Base-by-base conservation (phyloP, 2,888 invertebrate species). In the Tenthredo mesomela region DNA sequence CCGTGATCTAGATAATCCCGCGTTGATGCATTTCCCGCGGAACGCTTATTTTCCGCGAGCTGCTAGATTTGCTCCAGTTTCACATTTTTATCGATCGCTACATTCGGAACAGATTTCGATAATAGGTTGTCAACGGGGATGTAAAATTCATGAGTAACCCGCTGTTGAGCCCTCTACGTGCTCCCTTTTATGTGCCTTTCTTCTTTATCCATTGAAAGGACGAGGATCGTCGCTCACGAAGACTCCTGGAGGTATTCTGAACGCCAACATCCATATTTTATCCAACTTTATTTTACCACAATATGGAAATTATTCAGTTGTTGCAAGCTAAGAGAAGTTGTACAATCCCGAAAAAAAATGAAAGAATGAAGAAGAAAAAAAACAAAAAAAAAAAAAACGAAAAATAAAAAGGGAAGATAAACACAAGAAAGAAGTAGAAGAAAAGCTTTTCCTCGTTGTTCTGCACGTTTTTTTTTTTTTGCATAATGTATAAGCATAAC, bases 141-240 rank as follows among this genome's bases (percentile, higher is more conserved):
- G 80, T 80, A 37, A 80, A 80, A 80, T 80, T 61, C 80, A 80
- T 61, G 80, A 80, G 80, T 21, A 37, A 80, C 61, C 40, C 80
- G 9, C 29, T 18, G 15, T 15, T 1, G 10, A 12, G 21, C 40
- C 61, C 12, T 40, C n/a, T 40, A n/a, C 37, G 50, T 40, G 40
- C 50, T 80, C 58, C 80, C 21, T 61, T 21, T 80, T 43, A 58
- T 43, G 25, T 25, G 58, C 37, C 40, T 73, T 25, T 10, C 58
- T 25, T 10, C 58, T 80, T 61, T 61, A 80, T 80, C 40, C 80
- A 50, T 58, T n/a, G 80, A 80, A 80, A 80, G 61, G 3, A 37
- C 80, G 37, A 10, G 21, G 61, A 80, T 80, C 61, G 61, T 61
- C 40, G 61, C 6, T 61, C n/a, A 4, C 80, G 33, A 40, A 21